phyloP scores from a whole-genome alignment of 1,140 invertebrate genomes.

The Lepidurus packardi region DNA sequence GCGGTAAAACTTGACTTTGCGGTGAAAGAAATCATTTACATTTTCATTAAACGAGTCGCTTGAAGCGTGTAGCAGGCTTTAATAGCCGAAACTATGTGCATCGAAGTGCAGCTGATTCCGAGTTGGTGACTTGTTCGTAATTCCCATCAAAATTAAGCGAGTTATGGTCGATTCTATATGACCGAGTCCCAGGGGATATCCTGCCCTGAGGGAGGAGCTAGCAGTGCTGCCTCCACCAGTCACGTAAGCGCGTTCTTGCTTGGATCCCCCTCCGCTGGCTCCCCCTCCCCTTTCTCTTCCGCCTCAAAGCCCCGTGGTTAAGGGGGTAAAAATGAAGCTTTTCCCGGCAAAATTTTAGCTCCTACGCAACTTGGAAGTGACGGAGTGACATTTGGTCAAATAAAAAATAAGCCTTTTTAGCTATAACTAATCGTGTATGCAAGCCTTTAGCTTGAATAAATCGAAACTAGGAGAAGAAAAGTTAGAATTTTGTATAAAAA shows the following conservation, averaged over 20 bases:
- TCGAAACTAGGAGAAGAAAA: too few relatives aligned
- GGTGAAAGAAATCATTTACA: not conserved
- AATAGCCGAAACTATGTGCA: not conserved
- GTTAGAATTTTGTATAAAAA: too few relatives aligned
- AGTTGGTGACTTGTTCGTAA: not conserved
- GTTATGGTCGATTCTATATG: constrained; percentile 13
- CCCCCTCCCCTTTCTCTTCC: too few relatives aligned
- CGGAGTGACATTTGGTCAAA: not conserved
- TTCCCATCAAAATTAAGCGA: not conserved
- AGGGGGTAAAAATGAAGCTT: not conserved
- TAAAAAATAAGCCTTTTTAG: not conserved
- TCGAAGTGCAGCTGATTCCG: not conserved
- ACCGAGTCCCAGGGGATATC: not conserved
- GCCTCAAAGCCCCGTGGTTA: not conserved
- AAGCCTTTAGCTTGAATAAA: too few relatives aligned
- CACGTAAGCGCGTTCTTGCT: too few relatives aligned
- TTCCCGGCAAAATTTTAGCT: not conserved
- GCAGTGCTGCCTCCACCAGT: too few relatives aligned
- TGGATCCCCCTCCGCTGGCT: too few relatives aligned
- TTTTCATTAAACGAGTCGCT: not conserved
- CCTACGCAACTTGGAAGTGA: not conserved
- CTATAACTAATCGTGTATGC: not conserved
- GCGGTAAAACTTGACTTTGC: not conserved
- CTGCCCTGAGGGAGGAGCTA: too few relatives aligned
- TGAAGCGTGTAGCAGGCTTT: not conserved